phyloP scores from a whole-genome alignment of 2,113 vertebrate genomes.

The Pantherophis guttatus region DNA sequence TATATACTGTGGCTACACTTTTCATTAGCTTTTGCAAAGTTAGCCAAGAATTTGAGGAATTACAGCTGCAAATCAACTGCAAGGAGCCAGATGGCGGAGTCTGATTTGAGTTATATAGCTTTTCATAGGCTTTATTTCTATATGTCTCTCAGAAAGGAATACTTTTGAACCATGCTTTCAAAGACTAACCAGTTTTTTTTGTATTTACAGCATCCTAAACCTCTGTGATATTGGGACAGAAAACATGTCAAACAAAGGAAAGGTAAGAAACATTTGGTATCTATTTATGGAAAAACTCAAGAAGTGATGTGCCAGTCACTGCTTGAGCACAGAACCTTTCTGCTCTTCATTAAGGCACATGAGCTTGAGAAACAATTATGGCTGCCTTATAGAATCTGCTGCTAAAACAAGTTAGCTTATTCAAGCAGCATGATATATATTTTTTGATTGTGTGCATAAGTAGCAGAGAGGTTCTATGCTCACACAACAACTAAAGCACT shows the following conservation, averaged over 20 bases:
- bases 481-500: background rate
- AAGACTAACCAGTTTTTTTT: background rate
- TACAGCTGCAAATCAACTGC: background rate
- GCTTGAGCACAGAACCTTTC: background rate
- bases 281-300: background rate
- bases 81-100: background rate
- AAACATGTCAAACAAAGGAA: slow-evolving; percentile 62
- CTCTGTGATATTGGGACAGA: background rate
- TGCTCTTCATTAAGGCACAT: background rate
- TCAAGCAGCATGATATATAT: background rate
- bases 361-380: background rate
- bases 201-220: slow-evolving; percentile 31
- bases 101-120: background rate
- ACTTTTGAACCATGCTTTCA: background rate
- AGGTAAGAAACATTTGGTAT: slow-evolving; percentile 45
- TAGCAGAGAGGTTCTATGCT: background rate
- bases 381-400: background rate
- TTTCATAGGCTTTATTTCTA: background rate
- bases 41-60: background rate
- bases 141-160: background rate
- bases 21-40: background rate
- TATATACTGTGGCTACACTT: background rate
- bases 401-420: background rate
- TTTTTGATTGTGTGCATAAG: background rate
- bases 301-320: background rate